Conservation (phyloP, 2,888 invertebrate genomes). For the Cephus sareptanus region DNA sequence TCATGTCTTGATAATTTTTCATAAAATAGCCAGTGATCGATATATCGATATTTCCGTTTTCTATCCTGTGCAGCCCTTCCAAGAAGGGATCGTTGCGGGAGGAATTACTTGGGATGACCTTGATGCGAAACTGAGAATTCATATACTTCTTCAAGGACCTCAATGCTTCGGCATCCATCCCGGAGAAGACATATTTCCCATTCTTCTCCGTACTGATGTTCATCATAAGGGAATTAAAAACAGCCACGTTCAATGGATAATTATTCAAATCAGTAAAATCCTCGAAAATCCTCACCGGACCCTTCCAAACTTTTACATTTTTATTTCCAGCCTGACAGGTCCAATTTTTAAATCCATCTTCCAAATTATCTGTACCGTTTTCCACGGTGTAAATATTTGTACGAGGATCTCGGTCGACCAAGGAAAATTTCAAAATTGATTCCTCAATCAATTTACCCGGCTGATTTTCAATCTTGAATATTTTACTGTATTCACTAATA, state of each 20-base stretch:
- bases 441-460: background rate
- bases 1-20: constrained; percentile 27
- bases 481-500: background rate
- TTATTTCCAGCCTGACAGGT: background rate
- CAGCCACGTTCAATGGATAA: background rate
- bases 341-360: background rate
- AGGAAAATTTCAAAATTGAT: background rate
- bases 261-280: background rate
- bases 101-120: constrained; percentile 6
- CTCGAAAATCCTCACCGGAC: background rate
- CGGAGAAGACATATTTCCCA: constrained; percentile 5
- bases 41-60: constrained; percentile 29
- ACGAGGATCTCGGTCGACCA: no score
- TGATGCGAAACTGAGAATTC: constrained; percentile 31
- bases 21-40: constrained; percentile 39
- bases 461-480: background rate
- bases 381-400: background rate
- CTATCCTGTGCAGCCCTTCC: constrained; percentile 26
- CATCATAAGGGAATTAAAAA: constrained; percentile 31
- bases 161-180: constrained; percentile 35
- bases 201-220: constrained; percentile 9
- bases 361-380: background rate
- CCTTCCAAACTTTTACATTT: background rate
- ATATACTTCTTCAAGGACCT: constrained; percentile 30
- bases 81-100: constrained; percentile 38